These are phyloP conservation scores for Talpa occidentalis DNA, from an alignment of 2,113 vertebrate species.

Conservation along the genomic window DNA sequence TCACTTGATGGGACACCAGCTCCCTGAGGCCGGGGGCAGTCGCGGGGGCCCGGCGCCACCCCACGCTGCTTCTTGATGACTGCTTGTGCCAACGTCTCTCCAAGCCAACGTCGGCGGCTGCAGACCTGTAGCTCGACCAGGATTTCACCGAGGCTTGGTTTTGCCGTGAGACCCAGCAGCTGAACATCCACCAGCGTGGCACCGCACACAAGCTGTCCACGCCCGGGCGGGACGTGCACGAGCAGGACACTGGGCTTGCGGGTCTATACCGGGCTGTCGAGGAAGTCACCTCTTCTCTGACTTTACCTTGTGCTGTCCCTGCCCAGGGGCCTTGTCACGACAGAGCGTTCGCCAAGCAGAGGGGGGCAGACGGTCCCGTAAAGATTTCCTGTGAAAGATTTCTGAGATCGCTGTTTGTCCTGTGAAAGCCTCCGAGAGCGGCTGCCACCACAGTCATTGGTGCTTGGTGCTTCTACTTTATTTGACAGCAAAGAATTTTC, in stretches of 20 bases:
- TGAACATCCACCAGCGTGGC: no score
- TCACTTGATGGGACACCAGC: no score
- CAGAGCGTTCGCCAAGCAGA: no score
- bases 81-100: neutral
- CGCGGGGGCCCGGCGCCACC: neutral
- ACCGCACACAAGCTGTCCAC: no score
- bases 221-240: no score
- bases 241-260: no score
- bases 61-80: neutral
- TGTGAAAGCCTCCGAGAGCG: constrained; percentile 55
- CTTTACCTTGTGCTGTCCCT: neutral
- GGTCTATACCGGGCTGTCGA: neutral
- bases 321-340: no score
- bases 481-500: constrained; percentile 60
- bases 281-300: neutral
- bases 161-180: no score
- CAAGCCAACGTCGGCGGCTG: neutral
- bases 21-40: no score
- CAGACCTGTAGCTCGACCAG: neutral
- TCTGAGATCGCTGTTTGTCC: constrained; percentile 46
- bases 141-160: no score
- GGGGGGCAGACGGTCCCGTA: no score
- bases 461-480: constrained; percentile 56
- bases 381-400: neutral
- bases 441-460: constrained; percentile 46